These are phyloP conservation scores for Sarcophaga bullata DNA, from an alignment of 1,140 invertebrate genomes.

Conservation along the genomic window DNA sequence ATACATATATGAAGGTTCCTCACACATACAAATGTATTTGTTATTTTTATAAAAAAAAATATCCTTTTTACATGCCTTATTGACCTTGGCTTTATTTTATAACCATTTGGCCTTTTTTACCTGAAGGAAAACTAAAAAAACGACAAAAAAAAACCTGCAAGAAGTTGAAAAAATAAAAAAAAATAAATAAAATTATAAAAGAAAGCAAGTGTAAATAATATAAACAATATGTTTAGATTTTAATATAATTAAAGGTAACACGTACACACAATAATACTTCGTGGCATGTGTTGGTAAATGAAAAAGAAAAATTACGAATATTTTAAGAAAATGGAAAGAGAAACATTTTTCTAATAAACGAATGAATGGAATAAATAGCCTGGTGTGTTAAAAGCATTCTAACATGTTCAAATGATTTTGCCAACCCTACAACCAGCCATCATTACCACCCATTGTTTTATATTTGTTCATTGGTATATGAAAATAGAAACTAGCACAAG, in stretches of 20 bases:
- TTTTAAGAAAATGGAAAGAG: too few species aligned
- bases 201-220: slow-evolving; percentile 20
- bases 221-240: slow-evolving; percentile 22
- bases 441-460: too few species aligned
- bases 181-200: slow-evolving; percentile 16
- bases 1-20: not conserved
- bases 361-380: too few species aligned
- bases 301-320: too few species aligned
- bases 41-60: not conserved
- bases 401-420: too few species aligned
- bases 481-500: too few species aligned
- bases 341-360: too few species aligned
- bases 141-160: not conserved
- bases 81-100: slow-evolving; percentile 36
- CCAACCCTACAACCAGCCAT: too few species aligned
- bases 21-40: too few species aligned
- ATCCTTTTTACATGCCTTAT: slow-evolving; percentile 35
- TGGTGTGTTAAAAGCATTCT: too few species aligned
- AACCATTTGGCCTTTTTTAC: slow-evolving; percentile 40
- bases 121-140: slow-evolving; percentile 1
- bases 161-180: not conserved
- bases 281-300: too few species aligned
- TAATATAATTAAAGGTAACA: slow-evolving; percentile 26
- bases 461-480: too few species aligned
- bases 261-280: not conserved